These are phyloP conservation scores for Caradrina kadenii DNA, from an alignment of 2,888 invertebrate species.

Conservation along the genomic window DNA sequence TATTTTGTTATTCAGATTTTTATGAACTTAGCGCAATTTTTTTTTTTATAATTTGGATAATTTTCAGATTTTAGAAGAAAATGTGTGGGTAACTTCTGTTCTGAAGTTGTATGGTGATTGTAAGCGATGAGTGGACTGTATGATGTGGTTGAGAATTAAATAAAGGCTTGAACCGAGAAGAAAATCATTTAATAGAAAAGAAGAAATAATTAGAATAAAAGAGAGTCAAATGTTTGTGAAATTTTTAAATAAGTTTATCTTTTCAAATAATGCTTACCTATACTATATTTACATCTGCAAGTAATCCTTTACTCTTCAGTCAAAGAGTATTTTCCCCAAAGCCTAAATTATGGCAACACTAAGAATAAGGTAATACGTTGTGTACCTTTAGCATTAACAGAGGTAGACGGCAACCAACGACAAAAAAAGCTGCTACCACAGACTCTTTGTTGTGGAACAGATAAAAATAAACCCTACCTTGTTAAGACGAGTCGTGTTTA, in stretches of 20 bases:
- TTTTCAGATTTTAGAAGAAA: not conserved
- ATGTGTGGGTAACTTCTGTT: not conserved
- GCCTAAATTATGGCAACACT: conserved; percentile 47
- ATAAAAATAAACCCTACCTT: conserved; percentile 84
- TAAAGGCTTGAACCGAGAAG: too few relatives aligned
- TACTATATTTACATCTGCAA: not conserved
- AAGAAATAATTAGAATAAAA: too few relatives aligned
- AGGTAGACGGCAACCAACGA: conserved; percentile 54
- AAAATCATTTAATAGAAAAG: too few relatives aligned
- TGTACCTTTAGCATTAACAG: conserved; percentile 54
- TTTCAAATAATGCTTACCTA: not conserved
- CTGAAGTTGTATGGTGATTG: not conserved
- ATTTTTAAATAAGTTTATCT: not conserved
- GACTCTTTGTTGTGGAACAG: conserved; percentile 70
- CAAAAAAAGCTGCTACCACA: conserved; percentile 66
- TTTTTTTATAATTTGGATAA: not conserved
- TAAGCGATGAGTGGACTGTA: too few relatives aligned
- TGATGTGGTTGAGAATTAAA: too few relatives aligned
- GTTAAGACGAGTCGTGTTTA: conserved; percentile 85
- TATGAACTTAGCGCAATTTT: not conserved
- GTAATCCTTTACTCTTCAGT: not conserved
- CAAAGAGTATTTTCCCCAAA: conserved; percentile 21
- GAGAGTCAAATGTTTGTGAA: not conserved
- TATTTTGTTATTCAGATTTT: conserved; percentile 35
- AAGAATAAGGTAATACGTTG: conserved; percentile 40